Evolutionary conservation across 2,113 vertebrate genomes (phyloP), one percentile per base, ranked within the genome.

Genomic region (Diadophis punctatus): DNA sequence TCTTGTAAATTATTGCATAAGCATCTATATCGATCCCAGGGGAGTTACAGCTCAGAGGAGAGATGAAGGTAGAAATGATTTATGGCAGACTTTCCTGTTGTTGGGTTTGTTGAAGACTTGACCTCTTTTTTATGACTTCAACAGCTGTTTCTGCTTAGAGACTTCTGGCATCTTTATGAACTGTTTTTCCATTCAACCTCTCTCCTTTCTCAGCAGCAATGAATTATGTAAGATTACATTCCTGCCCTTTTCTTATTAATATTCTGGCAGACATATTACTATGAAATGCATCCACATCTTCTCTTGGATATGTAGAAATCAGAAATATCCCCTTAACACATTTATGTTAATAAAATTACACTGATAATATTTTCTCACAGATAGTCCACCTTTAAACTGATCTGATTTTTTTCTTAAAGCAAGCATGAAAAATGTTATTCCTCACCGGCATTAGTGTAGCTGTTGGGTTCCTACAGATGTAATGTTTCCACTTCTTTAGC

Each of bases 91-190:
- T 96, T 97, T 96, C 96, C 97, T 97, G 96, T 97, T 97, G 97
- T 97, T 97, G 96, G 96, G 96, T 96, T 97, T 97, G 97, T 97
- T 97, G 97, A 97, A 94, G 96, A 96, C 97, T 95, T 96, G 97
- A 95, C 94, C 30, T 1, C 95, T 97, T 96, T 97, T 96, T 58
- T 55, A 90, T 97, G 97, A 97, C 96, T 97, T 97, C 95, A 96
- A 95, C 98, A 98, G 97, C 97, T 98, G 98, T 97, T 98, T 98
- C 97, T 98, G 97, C 97, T 98, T 98, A 98, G 96, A 97, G 97
- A 97, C 96, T 96, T 97, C 95, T 98, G 98, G 97, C 98, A 97
- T 98, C 97, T 98, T 98, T 98, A 98, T 96, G 96, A 97, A 96
- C 97, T 98, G 97, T 97, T 98, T 98, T 98, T 98, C 97, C 97